phyloP scores from a whole-genome alignment of 2,113 vertebrate genomes.

The Megaleporinus macrocephalus region DNA sequence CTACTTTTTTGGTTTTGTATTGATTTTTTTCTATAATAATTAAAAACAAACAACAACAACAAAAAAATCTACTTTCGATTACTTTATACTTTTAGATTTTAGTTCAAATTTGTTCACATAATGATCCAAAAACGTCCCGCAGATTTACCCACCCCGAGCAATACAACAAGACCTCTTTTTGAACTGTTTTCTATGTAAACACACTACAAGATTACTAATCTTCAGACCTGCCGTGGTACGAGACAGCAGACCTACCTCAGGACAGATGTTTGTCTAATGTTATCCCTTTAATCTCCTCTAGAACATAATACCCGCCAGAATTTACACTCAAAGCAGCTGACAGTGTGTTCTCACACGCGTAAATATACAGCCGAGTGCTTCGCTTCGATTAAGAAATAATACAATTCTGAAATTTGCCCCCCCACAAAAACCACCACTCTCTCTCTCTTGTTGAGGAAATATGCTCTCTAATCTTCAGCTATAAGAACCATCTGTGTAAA shows the following conservation, averaged over 20 bases:
- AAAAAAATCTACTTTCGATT: no score
- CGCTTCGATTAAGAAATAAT: constrained; percentile 76
- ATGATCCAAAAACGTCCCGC: background rate
- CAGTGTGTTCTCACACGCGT: constrained; percentile 53
- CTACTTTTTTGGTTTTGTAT: no score
- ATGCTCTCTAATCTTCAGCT: constrained; percentile 72
- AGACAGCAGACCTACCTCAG: constrained; percentile 44
- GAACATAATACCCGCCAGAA: constrained; percentile 53
- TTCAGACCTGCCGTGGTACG: constrained; percentile 5
- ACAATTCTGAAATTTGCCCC: constrained; percentile 63
- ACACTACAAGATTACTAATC: background rate
- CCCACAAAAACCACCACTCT: constrained; percentile 34
- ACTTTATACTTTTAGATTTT: no score
- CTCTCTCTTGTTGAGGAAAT: constrained; percentile 73
- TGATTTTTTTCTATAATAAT: no score
- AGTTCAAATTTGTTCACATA: background rate
- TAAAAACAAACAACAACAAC: no score
- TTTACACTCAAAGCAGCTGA: constrained; percentile 50
- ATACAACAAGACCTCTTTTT: background rate
- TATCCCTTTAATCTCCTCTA: constrained; percentile 48
- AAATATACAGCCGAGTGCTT: constrained; percentile 75
- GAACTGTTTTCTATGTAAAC: constrained; percentile 1
- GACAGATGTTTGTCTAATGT: constrained; percentile 54
- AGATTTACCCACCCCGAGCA: background rate
- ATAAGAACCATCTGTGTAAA: constrained; percentile 83